Evolutionary conservation across 2,888 invertebrate genomes (phyloP), one percentile per base, ranked within the genome.

Genomic region (Pseudeuparius sepicola): DNA sequence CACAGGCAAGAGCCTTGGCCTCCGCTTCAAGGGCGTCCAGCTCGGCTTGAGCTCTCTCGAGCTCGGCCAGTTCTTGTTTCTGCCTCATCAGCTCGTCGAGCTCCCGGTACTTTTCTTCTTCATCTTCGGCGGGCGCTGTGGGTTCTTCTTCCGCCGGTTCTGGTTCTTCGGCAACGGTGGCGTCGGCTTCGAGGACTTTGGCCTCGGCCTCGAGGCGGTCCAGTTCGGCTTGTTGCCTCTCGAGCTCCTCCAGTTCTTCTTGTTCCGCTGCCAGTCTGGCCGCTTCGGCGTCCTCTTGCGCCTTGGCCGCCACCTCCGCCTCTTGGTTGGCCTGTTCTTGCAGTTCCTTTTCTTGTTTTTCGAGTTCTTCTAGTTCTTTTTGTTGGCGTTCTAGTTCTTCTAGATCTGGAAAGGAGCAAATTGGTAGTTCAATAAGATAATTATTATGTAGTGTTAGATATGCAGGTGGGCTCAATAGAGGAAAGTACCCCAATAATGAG

Each of bases 331-430:
- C 39, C 38, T 43, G 44, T 44, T 77, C 75, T 1, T 75, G 74
- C 48, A 75, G 57, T 59, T 77, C 77, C 26, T 71, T 73, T 38
- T 77, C 77, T 67, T 71, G 55, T 24, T 47, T 51, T 7, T 53
- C 55, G 12, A 50, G 39, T 20, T 20, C 20, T 2, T 48, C 49
- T 14, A 77, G 62, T 55, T 77, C 77, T n/a, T 60, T 69, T 60
- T 76, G 76, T 20, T 70, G 53, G 31, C 53, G 45, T 43, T 52
- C 57, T 24, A 51, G 46, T 47, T 78, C 77, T 1, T 73, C 73
- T 48, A 76, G 57, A 58, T 78, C 78, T 7, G n/a, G n/a, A n/a
- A n/a, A n/a, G n/a, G n/a, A n/a, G n/a, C n/a, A n/a, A n/a, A n/a
- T n/a, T n/a, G n/a, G n/a, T n/a, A n/a, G n/a, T n/a, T n/a, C n/a